phyloP scores from a whole-genome alignment of 2,113 vertebrate species.

The Gymnogyps californianus region DNA sequence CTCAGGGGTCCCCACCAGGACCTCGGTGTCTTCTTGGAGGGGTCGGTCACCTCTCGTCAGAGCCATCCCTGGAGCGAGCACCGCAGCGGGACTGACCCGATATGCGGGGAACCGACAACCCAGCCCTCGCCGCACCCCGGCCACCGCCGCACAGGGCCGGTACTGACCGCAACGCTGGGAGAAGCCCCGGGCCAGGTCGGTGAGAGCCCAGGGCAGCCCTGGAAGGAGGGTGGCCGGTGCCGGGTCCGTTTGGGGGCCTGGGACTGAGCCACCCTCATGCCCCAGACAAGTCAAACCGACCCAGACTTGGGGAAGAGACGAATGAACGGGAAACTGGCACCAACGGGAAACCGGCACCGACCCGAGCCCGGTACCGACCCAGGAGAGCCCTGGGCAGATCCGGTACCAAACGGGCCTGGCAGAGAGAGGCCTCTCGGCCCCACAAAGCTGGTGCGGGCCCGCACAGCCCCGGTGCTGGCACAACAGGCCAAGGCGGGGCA shows the following conservation, averaged over 20 bases:
- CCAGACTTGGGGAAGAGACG: fast-evolving
- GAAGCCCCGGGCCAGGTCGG: fast-evolving
- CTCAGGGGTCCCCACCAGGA: too few species aligned
- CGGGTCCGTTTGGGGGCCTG: too few species aligned
- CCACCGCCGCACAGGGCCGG: background rate
- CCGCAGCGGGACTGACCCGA: background rate
- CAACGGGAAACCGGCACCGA: background rate
- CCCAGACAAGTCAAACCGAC: background rate
- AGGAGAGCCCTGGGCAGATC: background rate
- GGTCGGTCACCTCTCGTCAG: background rate
- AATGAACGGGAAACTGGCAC: background rate
- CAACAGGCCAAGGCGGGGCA: background rate
- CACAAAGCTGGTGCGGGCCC: background rate
- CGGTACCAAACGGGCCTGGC: background rate
- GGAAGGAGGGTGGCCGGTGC: background rate
- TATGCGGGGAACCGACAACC: fast-evolving
- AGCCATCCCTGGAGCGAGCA: background rate
- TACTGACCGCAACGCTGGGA: background rate
- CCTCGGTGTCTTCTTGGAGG: background rate
- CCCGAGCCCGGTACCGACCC: background rate
- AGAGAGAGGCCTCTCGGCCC: background rate
- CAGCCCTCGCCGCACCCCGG: fast-evolving
- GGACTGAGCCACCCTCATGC: too few species aligned
- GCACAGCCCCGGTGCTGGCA: too few species aligned
- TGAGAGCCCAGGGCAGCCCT: background rate